These are phyloP conservation scores for Pipistrellus pipistrellus DNA, from an alignment of 2,797 vertebrate species.

Conservation along the genomic window DNA sequence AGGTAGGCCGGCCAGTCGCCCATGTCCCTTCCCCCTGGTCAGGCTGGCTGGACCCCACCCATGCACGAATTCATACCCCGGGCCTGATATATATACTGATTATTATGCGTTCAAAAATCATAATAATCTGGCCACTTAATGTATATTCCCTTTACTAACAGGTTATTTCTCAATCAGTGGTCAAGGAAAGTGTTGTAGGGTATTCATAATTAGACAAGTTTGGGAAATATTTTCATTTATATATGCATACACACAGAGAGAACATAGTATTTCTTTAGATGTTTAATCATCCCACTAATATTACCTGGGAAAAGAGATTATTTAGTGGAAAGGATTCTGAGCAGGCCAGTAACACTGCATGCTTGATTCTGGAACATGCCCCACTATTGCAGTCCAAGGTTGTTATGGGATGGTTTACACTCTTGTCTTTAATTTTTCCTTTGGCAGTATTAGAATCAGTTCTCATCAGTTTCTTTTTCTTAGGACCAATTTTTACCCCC, in stretches of 20 bases:
- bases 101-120: no score
- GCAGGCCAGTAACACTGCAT: slow-evolving; percentile 5
- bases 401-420: slow-evolving; percentile 23
- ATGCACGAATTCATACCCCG: no score
- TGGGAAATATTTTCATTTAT: not conserved
- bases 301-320: not conserved
- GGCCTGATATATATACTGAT: no score
- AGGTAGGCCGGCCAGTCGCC: no score
- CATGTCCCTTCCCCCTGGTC: no score
- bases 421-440: slow-evolving; percentile 27
- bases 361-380: slow-evolving; percentile 53
- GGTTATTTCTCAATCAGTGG: not conserved
- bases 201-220: not conserved
- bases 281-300: not conserved
- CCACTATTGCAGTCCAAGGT: not conserved
- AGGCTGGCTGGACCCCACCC: no score
- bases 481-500: slow-evolving; percentile 45
- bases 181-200: not conserved
- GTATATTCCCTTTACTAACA: not conserved
- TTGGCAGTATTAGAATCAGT: not conserved
- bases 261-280: slow-evolving; percentile 51
- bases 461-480: slow-evolving; percentile 21
- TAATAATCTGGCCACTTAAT: no score
- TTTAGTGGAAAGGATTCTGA: slow-evolving; percentile 44
- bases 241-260: not conserved